Evolutionary conservation across 2,113 vertebrate species (phyloP).

Genomic region (Hippopotamus amphibius): DNA sequence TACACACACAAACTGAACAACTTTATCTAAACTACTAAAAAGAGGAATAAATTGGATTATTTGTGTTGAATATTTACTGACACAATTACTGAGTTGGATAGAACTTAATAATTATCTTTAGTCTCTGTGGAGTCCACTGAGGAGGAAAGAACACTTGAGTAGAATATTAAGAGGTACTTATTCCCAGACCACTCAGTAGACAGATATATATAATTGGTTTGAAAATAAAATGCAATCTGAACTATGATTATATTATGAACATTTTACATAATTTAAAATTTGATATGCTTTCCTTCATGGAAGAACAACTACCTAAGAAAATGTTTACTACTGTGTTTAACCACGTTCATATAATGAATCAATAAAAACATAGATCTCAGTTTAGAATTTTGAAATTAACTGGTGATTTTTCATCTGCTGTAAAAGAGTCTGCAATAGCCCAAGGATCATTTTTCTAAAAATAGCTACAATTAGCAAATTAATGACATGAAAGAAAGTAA

Average conservation of each 20-base stretch:
- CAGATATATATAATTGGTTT: background rate
- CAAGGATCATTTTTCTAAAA: slow-evolving; percentile 34
- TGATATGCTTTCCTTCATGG: background rate
- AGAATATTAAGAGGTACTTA: background rate
- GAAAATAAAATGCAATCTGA: background rate
- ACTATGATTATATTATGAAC: background rate
- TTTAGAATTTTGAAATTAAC: slow-evolving; percentile 32
- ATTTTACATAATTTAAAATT: slow-evolving; percentile 13
- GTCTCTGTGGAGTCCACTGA: background rate
- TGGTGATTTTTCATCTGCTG: background rate
- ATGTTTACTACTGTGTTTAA: background rate
- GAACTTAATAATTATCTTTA: background rate
- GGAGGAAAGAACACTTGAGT: background rate
- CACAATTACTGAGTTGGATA: background rate
- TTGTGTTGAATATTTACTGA: slow-evolving; percentile 3
- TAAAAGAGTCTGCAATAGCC: background rate
- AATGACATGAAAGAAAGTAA: background rate
- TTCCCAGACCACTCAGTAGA: background rate
- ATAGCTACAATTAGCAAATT: background rate
- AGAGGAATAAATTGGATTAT: background rate
- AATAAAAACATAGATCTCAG: background rate
- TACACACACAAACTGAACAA: background rate
- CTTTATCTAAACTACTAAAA: background rate
- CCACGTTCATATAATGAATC: background rate
- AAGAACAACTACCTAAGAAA: slow-evolving; percentile 32